Conservation (phyloP, 2,888 invertebrate genomes). For the Ennomos quercinarius region DNA sequence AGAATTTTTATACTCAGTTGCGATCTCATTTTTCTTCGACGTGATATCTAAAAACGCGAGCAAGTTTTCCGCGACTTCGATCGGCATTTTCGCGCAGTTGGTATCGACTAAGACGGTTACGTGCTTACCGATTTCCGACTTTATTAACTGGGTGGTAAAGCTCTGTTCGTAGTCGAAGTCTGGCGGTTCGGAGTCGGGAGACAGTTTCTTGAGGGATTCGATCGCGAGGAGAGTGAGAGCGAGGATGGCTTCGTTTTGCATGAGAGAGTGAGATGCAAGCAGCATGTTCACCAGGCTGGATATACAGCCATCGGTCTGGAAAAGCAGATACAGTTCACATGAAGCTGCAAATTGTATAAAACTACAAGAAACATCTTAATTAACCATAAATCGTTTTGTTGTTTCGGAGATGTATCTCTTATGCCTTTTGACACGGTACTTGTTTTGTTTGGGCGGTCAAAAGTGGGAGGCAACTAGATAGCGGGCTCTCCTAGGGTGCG, state of each 20-base stretch:
- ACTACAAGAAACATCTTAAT: too few species aligned
- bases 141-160: conserved; percentile 69
- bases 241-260: conserved; percentile 94
- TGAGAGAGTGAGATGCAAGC: conserved; percentile 92
- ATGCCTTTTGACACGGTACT: too few species aligned
- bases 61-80: conserved; percentile 80
- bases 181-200: conserved; percentile 42
- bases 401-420: too few species aligned
- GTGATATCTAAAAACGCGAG: conserved; percentile 78
- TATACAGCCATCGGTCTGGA: conserved; percentile 88
- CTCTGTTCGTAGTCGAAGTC: conserved; percentile 59
- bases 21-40: conserved; percentile 64
- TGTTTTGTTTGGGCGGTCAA: too few species aligned
- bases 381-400: too few species aligned
- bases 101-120: conserved; percentile 78
- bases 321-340: neutral
- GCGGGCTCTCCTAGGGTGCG: too few species aligned
- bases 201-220: conserved; percentile 55
- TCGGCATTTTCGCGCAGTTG: conserved; percentile 76
- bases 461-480: too few species aligned
- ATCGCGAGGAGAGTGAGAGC: conserved; percentile 88
- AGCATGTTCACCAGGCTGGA: conserved; percentile 93
- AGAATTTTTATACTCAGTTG: conserved; percentile 65
- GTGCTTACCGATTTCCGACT: conserved; percentile 82
- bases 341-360: too few species aligned